Evolutionary conservation across 1,140 invertebrate genomes (phyloP).

Genomic region (Protaetia brevitarsis): DNA sequence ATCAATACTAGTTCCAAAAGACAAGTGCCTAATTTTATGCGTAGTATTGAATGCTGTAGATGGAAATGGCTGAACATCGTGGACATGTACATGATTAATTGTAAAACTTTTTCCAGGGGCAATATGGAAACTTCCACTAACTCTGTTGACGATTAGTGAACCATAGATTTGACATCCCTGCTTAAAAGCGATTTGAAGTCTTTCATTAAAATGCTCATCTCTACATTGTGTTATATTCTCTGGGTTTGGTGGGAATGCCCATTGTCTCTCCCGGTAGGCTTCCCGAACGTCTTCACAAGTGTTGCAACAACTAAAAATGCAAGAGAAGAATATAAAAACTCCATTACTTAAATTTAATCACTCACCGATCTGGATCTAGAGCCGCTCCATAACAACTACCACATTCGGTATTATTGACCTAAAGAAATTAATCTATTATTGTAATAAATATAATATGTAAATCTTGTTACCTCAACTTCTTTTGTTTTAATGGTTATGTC

Average conservation of each 20-base stretch:
- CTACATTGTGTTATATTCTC: conserved; percentile 87
- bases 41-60: conserved; percentile 86
- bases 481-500: conserved; percentile 48
- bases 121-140: conserved; percentile 93
- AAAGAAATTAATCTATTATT: conserved; percentile 49
- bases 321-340: neutral
- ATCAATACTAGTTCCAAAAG: conserved; percentile 87
- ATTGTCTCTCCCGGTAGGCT: conserved; percentile 84
- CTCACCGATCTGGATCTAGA: conserved; percentile 52
- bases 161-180: conserved; percentile 96
- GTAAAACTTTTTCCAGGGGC: conserved; percentile 94
- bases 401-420: conserved; percentile 52
- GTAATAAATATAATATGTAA: neutral
- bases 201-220: conserved; percentile 70
- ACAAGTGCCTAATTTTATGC: conserved; percentile 86
- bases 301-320: conserved; percentile 84
- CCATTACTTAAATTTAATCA: neutral
- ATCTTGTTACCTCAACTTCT: conserved; percentile 27
- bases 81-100: conserved; percentile 91
- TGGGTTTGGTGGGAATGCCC: conserved; percentile 74
- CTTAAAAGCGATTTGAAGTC: conserved; percentile 70
- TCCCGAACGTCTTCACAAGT: conserved; percentile 94
- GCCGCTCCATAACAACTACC: conserved; percentile 52
- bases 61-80: conserved; percentile 88
- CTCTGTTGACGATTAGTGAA: conserved; percentile 91